Conservation (phyloP, 2,888 invertebrate species). For the Coelogynopora nodosa region DNA sequence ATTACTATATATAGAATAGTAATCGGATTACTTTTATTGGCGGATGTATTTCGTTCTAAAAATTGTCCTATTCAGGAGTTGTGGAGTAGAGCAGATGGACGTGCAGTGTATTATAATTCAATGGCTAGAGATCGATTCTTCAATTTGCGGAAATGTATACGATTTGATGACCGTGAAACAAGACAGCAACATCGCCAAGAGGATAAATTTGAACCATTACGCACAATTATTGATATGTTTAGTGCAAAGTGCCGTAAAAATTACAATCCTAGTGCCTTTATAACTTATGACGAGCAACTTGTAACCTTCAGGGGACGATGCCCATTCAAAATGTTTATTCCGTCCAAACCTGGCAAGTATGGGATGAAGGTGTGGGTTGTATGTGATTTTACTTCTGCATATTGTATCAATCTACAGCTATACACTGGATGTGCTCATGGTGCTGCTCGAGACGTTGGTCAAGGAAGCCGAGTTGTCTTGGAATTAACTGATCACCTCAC, state of each 20-base stretch:
- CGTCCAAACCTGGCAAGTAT: conserved; percentile 39
- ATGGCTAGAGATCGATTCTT: background rate
- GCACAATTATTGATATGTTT: background rate
- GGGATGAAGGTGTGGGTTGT: conserved; percentile 42
- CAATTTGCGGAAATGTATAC: background rate
- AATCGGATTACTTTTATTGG: background rate
- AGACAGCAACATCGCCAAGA: conserved; percentile 16
- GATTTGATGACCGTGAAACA: conserved; percentile 26
- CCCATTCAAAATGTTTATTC: conserved; percentile 42
- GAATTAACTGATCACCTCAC: conserved; percentile 13
- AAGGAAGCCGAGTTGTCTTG: conserved; percentile 19
- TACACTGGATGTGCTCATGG: conserved; percentile 5
- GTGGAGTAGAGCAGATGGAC: background rate
- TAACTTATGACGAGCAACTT: conserved; percentile 46
- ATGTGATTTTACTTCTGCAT: conserved; percentile 18
- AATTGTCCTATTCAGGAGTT: background rate
- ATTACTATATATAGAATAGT: background rate
- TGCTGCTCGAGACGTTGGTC: background rate
- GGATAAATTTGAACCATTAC: conserved; percentile 13
- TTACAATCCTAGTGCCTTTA: conserved; percentile 40
- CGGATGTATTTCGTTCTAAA: background rate
- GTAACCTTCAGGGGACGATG: conserved; percentile 43
- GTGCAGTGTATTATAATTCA: background rate
- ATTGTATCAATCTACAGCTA: conserved; percentile 3
- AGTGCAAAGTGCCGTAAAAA: background rate